phyloP scores from a whole-genome alignment of 2,113 vertebrate genomes.

The Podarcis cretensis region DNA sequence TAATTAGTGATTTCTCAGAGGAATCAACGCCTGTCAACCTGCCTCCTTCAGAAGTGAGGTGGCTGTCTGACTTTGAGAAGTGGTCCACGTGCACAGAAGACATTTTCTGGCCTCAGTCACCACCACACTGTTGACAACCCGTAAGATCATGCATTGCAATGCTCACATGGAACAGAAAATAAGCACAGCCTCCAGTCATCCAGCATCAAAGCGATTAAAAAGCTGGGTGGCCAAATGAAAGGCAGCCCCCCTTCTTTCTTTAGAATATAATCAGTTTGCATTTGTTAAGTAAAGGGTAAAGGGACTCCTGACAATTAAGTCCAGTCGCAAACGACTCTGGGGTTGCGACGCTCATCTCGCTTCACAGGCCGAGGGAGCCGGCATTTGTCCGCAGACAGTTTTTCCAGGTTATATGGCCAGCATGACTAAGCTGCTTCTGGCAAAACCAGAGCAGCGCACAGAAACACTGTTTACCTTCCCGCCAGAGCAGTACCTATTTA shows the following conservation, averaged over 20 bases:
- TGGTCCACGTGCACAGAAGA: fast-evolving
- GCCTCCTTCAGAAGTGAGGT: neutral
- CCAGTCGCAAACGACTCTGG: no score
- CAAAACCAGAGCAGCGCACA: no score
- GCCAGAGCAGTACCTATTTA: no score
- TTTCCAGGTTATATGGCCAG: no score
- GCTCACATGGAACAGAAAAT: neutral
- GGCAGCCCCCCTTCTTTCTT: neutral
- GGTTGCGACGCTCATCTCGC: no score
- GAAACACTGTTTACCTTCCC: no score
- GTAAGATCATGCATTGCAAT: neutral
- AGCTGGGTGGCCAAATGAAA: neutral
- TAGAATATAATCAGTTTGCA: no score
- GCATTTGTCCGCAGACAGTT: no score
- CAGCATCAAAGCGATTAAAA: slow-evolving; percentile 5
- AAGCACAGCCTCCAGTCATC: neutral
- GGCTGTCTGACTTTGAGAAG: slow-evolving; percentile 26
- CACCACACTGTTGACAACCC: slow-evolving; percentile 11
- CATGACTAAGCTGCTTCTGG: no score
- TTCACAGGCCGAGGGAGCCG: no score
- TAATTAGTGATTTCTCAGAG: slow-evolving; percentile 62
- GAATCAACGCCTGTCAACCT: neutral
- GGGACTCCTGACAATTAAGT: no score
- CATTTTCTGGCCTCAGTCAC: neutral
- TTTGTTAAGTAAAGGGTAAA: no score